Percentiles rank a stretch among this genome's conserved stretches.
Evolutionary conservation across 2,797 vertebrate genomes (phyloP).

Genomic region (Lerista edwardsae): DNA sequence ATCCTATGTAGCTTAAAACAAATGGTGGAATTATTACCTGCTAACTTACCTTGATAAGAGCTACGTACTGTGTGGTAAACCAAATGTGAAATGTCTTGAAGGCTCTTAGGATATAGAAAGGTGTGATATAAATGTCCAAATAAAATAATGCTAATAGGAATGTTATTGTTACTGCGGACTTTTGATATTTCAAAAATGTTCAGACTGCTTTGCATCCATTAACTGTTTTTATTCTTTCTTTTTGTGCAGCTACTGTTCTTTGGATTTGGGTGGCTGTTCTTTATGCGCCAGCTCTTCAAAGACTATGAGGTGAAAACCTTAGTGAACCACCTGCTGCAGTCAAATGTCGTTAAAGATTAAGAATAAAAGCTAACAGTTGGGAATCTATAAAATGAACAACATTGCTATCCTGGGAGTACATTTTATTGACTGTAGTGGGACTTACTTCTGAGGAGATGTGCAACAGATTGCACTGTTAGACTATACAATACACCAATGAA

Average conservation of each 20-base stretch:
- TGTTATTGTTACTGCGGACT: background rate
- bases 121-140: too few relatives aligned
- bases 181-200: constrained; percentile 3
- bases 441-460: too few relatives aligned
- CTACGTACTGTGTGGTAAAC: constrained; percentile 10
- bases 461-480: too few relatives aligned
- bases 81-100: too few relatives aligned
- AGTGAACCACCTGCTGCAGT: background rate
- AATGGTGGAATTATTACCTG: too few relatives aligned
- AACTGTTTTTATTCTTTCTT: background rate
- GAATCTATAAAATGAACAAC: background rate
- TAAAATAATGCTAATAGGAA: background rate
- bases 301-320: constrained; percentile 91
- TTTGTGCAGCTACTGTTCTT: constrained; percentile 92
- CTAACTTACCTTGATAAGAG: constrained; percentile 9
- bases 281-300: constrained; percentile 96
- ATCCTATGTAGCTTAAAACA: too few relatives aligned
- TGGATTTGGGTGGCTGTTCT: constrained; percentile 98
- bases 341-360: background rate
- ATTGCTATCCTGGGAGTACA: background rate
- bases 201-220: background rate
- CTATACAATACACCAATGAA: background rate
- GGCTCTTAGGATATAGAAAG: background rate
- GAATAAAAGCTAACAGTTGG: background rate
- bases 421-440: too few relatives aligned